A percentile compares a stretch with the other conserved stretches of the same genome.
Evolutionary conservation across 1,140 invertebrate species (phyloP).

Genomic region (Aphis craccivora): DNA sequence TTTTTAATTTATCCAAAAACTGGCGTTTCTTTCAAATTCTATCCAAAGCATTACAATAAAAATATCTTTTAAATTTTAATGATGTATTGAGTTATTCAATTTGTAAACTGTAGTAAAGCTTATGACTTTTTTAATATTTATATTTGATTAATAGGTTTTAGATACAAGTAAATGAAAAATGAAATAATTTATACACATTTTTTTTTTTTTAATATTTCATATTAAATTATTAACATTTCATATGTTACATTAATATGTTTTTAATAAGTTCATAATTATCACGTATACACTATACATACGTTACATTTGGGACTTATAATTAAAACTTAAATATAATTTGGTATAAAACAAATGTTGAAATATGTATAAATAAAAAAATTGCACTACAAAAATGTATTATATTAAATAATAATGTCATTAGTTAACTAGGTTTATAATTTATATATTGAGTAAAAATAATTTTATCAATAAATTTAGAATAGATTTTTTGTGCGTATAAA

Average conservation of each 20-base stretch:
- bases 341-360: not conserved
- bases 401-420: constrained; percentile 21
- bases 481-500: constrained; percentile 30
- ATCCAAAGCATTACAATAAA: not conserved
- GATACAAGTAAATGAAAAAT: not conserved
- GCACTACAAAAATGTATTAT: constrained; percentile 10
- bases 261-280: not conserved
- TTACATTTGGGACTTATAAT: not conserved
- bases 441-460: constrained; percentile 30
- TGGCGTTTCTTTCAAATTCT: not conserved
- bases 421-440: constrained; percentile 2
- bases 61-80: not conserved
- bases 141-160: not conserved
- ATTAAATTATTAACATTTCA: not conserved
- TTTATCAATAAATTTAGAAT: constrained; percentile 37
- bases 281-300: not conserved
- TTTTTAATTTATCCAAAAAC: not conserved
- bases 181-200: not conserved
- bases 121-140: not conserved
- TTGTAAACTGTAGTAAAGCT: not conserved
- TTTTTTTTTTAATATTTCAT: not conserved
- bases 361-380: constrained; percentile 34
- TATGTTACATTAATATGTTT: constrained; percentile 19
- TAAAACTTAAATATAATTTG: constrained; percentile 39
- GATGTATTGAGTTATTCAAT: not conserved